phyloP scores from a whole-genome alignment of 2,113 vertebrate genomes.

The Epinephelus cyanopodus region DNA sequence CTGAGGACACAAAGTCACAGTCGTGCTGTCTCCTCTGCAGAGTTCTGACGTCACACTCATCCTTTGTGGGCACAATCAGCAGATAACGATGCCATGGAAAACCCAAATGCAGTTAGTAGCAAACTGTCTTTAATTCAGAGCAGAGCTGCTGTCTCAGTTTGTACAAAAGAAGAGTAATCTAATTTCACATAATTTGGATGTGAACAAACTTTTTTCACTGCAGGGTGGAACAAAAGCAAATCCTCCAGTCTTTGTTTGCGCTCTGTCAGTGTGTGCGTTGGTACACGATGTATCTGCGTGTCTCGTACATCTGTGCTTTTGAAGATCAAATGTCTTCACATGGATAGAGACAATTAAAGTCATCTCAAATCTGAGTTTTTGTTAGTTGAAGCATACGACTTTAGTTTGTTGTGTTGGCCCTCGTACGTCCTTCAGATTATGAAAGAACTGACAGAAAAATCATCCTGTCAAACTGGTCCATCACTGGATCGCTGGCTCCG shows the following conservation, averaged over 20 bases:
- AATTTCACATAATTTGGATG: constrained; percentile 55
- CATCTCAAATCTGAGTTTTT: background rate
- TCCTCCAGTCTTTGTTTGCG: constrained; percentile 18
- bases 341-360: background rate
- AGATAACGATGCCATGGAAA: constrained; percentile 53
- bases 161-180: constrained; percentile 55
- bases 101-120: constrained; percentile 36
- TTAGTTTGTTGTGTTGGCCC: background rate
- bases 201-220: constrained; percentile 59
- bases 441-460: background rate
- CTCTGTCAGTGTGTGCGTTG: constrained; percentile 18
- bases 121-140: constrained; percentile 58
- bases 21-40: constrained; percentile 1
- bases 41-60: constrained; percentile 16
- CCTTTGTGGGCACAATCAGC: constrained; percentile 36
- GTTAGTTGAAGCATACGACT: background rate
- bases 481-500: background rate
- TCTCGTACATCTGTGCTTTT: background rate
- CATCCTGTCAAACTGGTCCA: background rate
- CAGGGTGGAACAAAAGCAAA: constrained; percentile 50
- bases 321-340: constrained; percentile 5
- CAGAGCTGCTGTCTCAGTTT: constrained; percentile 55
- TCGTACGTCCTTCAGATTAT: too few relatives aligned
- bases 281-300: background rate
- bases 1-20: constrained; percentile 7